Conservation (phyloP, 2,888 invertebrate genomes). For the Tricholauxania praeusta region DNA sequence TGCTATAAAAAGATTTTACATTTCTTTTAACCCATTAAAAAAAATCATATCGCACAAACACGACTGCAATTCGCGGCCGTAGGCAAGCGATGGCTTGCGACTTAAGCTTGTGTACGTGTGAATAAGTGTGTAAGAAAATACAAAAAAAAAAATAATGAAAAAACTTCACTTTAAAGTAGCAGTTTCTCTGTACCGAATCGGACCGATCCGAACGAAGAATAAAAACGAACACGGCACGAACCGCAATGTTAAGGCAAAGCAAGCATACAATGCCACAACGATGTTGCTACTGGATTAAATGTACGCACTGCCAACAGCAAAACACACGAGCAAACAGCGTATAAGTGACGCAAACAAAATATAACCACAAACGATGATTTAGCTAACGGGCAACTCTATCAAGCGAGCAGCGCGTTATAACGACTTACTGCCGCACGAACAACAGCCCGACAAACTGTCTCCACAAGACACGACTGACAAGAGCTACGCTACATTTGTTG, state of each 20-base stretch:
- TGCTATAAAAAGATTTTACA: too few relatives aligned
- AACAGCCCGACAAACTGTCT: too few relatives aligned
- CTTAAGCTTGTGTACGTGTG: neutral
- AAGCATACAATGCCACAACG: neutral
- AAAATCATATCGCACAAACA: neutral
- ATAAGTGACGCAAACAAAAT: conserved; percentile 4
- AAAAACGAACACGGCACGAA: neutral
- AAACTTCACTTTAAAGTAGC: too few relatives aligned
- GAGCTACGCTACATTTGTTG: too few relatives aligned
- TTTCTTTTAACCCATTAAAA: neutral
- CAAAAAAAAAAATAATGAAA: too few relatives aligned
- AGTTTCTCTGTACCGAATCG: too few relatives aligned
- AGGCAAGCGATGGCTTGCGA: conserved; percentile 9
- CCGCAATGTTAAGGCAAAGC: conserved; percentile 9
- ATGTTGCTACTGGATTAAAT: conserved; percentile 1
- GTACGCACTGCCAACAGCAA: conserved; percentile 15
- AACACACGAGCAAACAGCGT: conserved; percentile 5
- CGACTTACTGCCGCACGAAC: too few relatives aligned
- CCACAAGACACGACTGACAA: conserved; percentile 14
- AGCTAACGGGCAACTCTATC: too few relatives aligned
- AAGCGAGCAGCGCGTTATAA: too few relatives aligned
- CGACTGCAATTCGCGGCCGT: conserved; percentile 16
- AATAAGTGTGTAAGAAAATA: neutral
- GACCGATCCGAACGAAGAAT: too few relatives aligned
- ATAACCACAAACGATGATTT: too few relatives aligned